Conservation (phyloP, 1,140 invertebrate genomes). For the Manduca sexta region DNA sequence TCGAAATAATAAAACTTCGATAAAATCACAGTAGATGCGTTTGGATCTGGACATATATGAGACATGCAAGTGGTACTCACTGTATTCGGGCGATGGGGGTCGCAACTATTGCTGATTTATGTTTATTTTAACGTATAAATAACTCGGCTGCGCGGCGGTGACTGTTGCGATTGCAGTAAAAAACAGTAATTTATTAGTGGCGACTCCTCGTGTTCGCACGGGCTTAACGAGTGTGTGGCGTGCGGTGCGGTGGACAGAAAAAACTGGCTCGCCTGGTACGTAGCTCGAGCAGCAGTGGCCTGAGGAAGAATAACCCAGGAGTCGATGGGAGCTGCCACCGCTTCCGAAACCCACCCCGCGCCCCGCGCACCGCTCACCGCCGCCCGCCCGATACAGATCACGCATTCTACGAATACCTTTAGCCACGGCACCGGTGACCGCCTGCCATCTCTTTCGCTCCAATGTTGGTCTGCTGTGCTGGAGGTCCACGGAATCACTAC, state of each 20-base stretch:
- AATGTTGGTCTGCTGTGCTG: slow-evolving; percentile 41
- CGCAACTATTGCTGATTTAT: slow-evolving; percentile 64
- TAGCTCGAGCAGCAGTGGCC: slow-evolving; percentile 71
- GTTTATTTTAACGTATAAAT: slow-evolving; percentile 72
- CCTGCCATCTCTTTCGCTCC: slow-evolving; percentile 63
- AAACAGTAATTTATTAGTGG: slow-evolving; percentile 71
- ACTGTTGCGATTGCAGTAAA: slow-evolving; percentile 64
- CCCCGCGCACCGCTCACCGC: slow-evolving; percentile 45
- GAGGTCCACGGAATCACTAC: slow-evolving; percentile 28
- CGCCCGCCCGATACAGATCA: slow-evolving; percentile 67
- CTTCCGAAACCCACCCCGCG: slow-evolving; percentile 70
- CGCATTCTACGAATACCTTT: slow-evolving; percentile 72
- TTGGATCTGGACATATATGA: slow-evolving; percentile 36
- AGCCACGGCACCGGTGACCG: slow-evolving; percentile 48
- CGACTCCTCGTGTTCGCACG: slow-evolving; percentile 70
- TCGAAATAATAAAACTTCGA: slow-evolving; percentile 29
- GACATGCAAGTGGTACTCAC: slow-evolving; percentile 59
- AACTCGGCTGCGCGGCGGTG: slow-evolving; percentile 61
- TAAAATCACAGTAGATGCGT: slow-evolving; percentile 47
- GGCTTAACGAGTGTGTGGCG: slow-evolving; percentile 67
- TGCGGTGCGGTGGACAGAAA: slow-evolving; percentile 60
- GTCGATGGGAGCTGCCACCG: slow-evolving; percentile 72
- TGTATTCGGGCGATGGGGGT: slow-evolving; percentile 59
- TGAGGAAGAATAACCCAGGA: slow-evolving; percentile 74
- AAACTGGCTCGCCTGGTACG: slow-evolving; percentile 67